Base-by-base conservation (phyloP, 2,888 invertebrate genomes). In the Luperina testacea region DNA sequence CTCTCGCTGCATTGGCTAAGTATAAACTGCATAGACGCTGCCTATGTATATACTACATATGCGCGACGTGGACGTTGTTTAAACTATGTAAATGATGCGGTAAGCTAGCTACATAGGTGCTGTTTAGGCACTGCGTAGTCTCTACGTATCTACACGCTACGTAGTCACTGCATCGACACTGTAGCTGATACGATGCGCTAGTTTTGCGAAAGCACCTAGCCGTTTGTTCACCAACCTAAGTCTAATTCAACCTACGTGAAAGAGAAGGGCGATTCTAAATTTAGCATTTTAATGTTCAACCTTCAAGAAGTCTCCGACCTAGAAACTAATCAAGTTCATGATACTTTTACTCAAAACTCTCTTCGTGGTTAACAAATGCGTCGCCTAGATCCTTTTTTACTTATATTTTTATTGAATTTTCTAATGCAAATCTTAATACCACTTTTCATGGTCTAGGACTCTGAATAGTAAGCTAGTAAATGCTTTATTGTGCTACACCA, bases 211-310 rank as follows among this genome's bases (percentile, higher is more conserved):
- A 69, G 8, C 7, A 48, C 7, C 27, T 48, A 68, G 11, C 27
- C 68, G 51, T 69, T 32, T 32, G 24, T 32, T n/a, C n/a, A 48
- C 68, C 2, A 48, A 68, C 68, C 48, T 27, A 2, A 68, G 5
- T 8, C 7, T 1, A n/a, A 51, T 68, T 32, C 7, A 20, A 38
- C 6, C 7, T n/a, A 38, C 6, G 2, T 2, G 17, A 38, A 74
- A 74, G 38, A 27, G 51, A 70, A 74, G 42, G 51, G 73, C 70
- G 51, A 15, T 27, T 20, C 15, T 42, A 74, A 15, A 27, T 70
- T 27, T 38, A 74, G n/a, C n/a, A n/a, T 38, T 20, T 38, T 13
- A 20, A 51, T 42, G 51, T 69, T 24, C 13, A n/a, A 51, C 73
- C 70, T 51, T 74, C 20, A 70, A 13, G 32, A 69, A 51, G n/a